Conservation (phyloP, 53 echinoderm and acorn worm genomes). For the Echinarachnius parma region DNA sequence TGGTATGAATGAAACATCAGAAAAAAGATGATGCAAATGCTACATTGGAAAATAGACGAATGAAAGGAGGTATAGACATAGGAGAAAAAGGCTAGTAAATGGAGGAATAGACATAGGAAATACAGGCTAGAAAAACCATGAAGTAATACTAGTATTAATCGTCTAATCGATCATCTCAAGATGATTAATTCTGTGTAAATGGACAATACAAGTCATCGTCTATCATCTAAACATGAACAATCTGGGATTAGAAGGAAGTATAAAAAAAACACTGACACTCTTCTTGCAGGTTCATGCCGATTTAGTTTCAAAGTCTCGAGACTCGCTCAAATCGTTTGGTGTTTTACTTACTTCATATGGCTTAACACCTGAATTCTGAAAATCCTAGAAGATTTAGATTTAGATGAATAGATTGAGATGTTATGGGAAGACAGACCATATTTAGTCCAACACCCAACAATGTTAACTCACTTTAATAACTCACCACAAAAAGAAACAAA, state of each 20-base stretch:
- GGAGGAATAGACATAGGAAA: background rate
- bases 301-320: too few relatives aligned
- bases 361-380: constrained; percentile 23
- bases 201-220: too few relatives aligned
- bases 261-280: too few relatives aligned
- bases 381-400: constrained; percentile 39
- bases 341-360: constrained; percentile 44
- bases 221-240: too few relatives aligned
- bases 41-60: background rate
- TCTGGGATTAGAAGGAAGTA: too few relatives aligned
- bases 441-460: background rate
- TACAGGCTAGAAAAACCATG: too few relatives aligned
- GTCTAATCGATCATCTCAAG: too few relatives aligned
- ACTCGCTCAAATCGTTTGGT: too few relatives aligned
- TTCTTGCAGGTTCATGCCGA: background rate
- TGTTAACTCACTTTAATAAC: background rate
- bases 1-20: too few relatives aligned
- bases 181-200: too few relatives aligned
- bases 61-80: background rate
- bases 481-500: background rate
- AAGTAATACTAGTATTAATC: too few relatives aligned
- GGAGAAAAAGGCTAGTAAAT: background rate
- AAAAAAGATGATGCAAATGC: too few relatives aligned
- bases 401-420: constrained; percentile 22
- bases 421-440: constrained; percentile 28